Conservation (phyloP, 1,140 invertebrate species). For the Caenorhabditis briggsae region DNA sequence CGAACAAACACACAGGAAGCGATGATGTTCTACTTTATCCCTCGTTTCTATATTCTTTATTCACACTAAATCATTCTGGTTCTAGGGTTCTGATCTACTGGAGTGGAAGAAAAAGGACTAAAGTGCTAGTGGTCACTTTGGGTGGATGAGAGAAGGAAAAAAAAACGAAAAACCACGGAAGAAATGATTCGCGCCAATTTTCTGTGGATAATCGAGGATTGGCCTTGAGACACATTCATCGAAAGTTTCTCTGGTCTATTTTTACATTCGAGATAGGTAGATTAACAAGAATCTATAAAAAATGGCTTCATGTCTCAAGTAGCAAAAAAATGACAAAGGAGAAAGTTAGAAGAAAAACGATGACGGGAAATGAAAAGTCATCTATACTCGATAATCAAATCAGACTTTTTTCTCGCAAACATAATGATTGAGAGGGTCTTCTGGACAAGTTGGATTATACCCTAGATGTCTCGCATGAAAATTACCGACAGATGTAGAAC, state of each 20-base stretch:
- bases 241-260: no score
- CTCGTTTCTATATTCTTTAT: background rate
- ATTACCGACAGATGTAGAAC: no score
- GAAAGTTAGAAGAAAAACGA: background rate
- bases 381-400: slow-evolving; percentile 37
- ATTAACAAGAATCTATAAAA: no score
- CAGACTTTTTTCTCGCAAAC: background rate
- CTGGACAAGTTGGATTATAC: no score
- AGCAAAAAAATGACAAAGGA: background rate
- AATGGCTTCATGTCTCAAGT: background rate
- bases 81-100: slow-evolving; percentile 31
- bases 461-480: no score
- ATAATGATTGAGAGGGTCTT: no score
- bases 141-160: no score
- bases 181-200: no score
- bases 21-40: slow-evolving; percentile 50
- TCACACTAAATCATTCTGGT: slow-evolving; percentile 32
- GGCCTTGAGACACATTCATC: no score
- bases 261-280: no score
- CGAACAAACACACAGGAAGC: slow-evolving; percentile 14
- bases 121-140: background rate
- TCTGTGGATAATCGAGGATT: no score
- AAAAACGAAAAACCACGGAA: no score
- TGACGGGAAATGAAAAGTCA: background rate
- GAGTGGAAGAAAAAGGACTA: slow-evolving; percentile 2